Base-by-base conservation (phyloP, 1,140 invertebrate genomes). In the Rhopalosiphum maidis region DNA sequence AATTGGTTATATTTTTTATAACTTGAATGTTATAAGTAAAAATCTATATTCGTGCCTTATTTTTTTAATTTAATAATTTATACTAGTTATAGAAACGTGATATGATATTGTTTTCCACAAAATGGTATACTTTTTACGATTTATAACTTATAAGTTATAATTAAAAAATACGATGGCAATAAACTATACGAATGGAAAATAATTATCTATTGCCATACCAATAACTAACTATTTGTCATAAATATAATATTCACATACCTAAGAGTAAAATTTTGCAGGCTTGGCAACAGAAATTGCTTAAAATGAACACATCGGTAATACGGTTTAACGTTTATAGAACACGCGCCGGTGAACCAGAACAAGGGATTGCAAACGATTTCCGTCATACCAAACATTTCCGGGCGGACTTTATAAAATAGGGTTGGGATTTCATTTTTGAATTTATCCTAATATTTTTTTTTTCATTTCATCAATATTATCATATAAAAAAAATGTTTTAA, bases 321-420 rank as follows among this genome's bases (percentile, higher is more conserved):
- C 86, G 46, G 43, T 48, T 30, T 88, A 88, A 88, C 46, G n/a
- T 35, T 48, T 88, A 88, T 88, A 88, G 86, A 48, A 48, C 30
- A 86, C 86, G 86, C 43, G 46, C 46, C 86, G 43, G 46, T 46
- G 30, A n/a, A n/a, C 30, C 43, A 88, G 30, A 88, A 88, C 86
- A 88, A 88, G 22, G 25, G 86, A 88, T 48, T n/a, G 86, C 51
- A 48, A 48, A 88, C n/a, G 15, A 48, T 48, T 48, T 48, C 86
- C 86, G 86, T 48, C 86, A 48, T 88, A 88, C 46, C 37, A 85
- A 41, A 85, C 83, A 85, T 85, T 85, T 85, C 83, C 83, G 83
- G 83, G 25, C 23, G 41, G 30, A 85, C 37, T 25, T 85, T 85
- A 41, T 8, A 41, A 41, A 41, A 85, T 85, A 43, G 37, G 23